Base-by-base conservation (phyloP, 64 coral and sea anemone species). In the Montipora cactus region DNA sequence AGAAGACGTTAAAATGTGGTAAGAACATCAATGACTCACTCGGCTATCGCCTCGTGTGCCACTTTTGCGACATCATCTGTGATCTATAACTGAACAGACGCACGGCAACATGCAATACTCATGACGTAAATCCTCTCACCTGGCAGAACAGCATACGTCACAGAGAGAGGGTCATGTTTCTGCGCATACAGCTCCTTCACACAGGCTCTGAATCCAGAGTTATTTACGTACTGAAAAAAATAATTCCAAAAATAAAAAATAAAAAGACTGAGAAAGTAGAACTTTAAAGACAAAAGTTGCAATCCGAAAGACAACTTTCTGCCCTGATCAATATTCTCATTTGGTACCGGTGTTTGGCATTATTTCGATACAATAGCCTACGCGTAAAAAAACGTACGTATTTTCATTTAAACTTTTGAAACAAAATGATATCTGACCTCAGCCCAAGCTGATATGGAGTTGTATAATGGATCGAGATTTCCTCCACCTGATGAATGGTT, bases 381-480 rank as follows among this genome's bases (percentile, higher is more conserved):
- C 28, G 28, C 28, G 28, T 37, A 37, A 37, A 37, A 37, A 37
- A 37, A 37, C 28, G 28, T 4, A 12, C 3, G 13, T 47, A 47
- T 44, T 37, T 13, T 16, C 14, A 16, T 16, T 14, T 64, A 7
- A 64, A 4, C 61, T 1, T 64, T 64, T 16, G 61, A 14, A 14
- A 0, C 5, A 15, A 5, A 48, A 3, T 20, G 5, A 23, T 3
- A 15, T 86, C 91, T 86, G 10, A 92, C 91, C 81, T 92, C 91
- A 4, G 85, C 81, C 91, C 91, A 92, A 25, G 81, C 67, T 61
- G 72, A 87, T 87, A 92, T 92, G 44, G 71, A 81, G 73, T 92
- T 92, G 91, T 77, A 87, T 46, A 67, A 57, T 77, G 91, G 81
- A 16, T 75, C 51, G 4, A 92, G 73, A 51, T 92, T 92, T 76